Conservation (phyloP, 2,113 vertebrate genomes). For the Otis tarda region DNA sequence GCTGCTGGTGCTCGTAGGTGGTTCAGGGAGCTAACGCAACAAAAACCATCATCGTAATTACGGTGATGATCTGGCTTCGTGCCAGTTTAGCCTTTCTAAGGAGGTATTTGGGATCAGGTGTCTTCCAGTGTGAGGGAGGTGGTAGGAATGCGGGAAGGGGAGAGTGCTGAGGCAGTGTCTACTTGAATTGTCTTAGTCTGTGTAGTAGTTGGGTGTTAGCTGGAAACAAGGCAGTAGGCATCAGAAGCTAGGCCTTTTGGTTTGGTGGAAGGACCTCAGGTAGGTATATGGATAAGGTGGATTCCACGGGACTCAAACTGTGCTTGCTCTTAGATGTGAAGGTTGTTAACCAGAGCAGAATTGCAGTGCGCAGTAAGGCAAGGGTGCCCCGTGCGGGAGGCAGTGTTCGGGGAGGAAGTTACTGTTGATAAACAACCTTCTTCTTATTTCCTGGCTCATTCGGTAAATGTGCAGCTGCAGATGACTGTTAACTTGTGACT, state of each 20-base stretch:
- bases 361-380: background rate
- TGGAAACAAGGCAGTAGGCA: background rate
- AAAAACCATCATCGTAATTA: fast-evolving
- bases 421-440: conserved; percentile 50
- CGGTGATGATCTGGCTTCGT: background rate
- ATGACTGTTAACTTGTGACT: background rate
- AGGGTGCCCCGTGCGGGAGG: background rate
- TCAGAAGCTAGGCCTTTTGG: fast-evolving
- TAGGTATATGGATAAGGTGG: fast-evolving
- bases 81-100: background rate
- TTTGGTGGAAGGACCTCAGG: fast-evolving
- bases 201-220: background rate
- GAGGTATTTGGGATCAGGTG: background rate
- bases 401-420: background rate
- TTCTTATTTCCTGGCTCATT: conserved; percentile 44
- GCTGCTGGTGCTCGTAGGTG: fast-evolving
- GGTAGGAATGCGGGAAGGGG: background rate
- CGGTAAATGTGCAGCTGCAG: conserved; percentile 6
- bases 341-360: fast-evolving
- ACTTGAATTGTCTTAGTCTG: fast-evolving
- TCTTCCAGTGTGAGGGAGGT: background rate
- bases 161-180: background rate
- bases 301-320: fast-evolving
- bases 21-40: background rate
- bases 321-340: fast-evolving